Percentiles rank a stretch among this genome's conserved stretches.
Evolutionary conservation across 2,888 invertebrate genomes (phyloP).

Genomic region (Chymomyza amoena): DNA sequence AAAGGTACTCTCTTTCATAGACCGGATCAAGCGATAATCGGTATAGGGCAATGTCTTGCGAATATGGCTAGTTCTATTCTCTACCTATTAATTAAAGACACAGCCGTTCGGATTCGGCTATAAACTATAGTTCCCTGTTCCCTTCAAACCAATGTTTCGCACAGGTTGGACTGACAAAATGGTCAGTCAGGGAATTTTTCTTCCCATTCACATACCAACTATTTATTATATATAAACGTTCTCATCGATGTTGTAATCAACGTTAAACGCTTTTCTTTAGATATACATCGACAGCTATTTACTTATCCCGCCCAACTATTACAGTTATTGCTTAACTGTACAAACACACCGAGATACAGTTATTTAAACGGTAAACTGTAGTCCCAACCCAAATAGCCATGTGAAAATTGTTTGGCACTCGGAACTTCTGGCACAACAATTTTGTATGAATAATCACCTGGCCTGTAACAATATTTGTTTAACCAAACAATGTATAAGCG

Average conservation of each 20-base stretch:
- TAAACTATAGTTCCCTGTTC: no score
- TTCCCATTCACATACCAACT: background rate
- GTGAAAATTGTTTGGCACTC: background rate
- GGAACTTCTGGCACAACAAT: background rate
- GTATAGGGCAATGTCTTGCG: no score
- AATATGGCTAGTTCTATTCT: no score
- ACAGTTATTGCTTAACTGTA: background rate
- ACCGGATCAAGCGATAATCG: no score
- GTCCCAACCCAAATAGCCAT: background rate
- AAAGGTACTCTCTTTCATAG: no score
- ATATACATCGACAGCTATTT: background rate
- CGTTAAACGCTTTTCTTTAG: background rate
- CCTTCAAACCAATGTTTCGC: no score
- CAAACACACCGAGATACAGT: background rate
- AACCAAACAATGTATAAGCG: constrained; percentile 48
- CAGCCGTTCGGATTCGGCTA: no score
- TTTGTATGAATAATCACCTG: constrained; percentile 41
- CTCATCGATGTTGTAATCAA: background rate
- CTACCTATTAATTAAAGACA: no score
- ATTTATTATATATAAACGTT: background rate
- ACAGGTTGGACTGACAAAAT: no score
- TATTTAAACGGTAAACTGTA: background rate
- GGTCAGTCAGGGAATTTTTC: no score
- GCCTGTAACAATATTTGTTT: constrained; percentile 48
- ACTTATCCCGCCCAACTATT: background rate